phyloP scores from a whole-genome alignment of 1,140 invertebrate species.

The Orussus abietinus region DNA sequence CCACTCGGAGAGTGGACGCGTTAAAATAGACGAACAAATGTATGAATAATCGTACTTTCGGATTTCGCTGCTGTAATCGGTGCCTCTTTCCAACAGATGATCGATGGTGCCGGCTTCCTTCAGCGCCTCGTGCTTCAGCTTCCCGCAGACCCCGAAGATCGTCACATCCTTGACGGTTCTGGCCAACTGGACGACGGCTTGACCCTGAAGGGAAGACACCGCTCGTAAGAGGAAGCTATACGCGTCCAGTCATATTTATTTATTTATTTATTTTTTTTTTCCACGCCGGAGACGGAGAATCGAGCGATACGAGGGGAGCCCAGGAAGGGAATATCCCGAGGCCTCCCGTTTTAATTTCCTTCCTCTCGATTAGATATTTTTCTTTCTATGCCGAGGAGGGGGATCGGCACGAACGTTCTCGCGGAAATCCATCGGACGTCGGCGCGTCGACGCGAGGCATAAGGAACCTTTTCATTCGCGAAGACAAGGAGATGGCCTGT shows the following conservation, averaged over 20 bases:
- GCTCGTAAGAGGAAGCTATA: too few species aligned
- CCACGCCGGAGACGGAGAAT: too few species aligned
- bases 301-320: too few species aligned
- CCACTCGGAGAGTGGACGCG: neutral
- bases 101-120: conserved; percentile 69
- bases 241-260: neutral
- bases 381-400: too few species aligned
- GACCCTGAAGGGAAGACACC: conserved; percentile 63
- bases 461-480: too few species aligned
- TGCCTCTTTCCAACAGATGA: conserved; percentile 70
- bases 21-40: conserved; percentile 8
- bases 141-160: conserved; percentile 81
- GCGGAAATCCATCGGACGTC: too few species aligned
- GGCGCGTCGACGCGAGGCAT: too few species aligned
- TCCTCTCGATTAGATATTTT: too few species aligned
- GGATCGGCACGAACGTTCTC: too few species aligned
- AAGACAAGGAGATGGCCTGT: too few species aligned
- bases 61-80: conserved; percentile 79
- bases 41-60: conserved; percentile 65
- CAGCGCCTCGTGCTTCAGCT: conserved; percentile 77
- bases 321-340: too few species aligned
- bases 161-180: conserved; percentile 78
- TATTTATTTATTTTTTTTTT: conserved; percentile 1
- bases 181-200: conserved; percentile 76
- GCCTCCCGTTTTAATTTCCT: too few species aligned